These are phyloP conservation scores for Macroteleia sp. DNA, from an alignment of 2,888 invertebrate genomes.

Conservation along the genomic window DNA sequence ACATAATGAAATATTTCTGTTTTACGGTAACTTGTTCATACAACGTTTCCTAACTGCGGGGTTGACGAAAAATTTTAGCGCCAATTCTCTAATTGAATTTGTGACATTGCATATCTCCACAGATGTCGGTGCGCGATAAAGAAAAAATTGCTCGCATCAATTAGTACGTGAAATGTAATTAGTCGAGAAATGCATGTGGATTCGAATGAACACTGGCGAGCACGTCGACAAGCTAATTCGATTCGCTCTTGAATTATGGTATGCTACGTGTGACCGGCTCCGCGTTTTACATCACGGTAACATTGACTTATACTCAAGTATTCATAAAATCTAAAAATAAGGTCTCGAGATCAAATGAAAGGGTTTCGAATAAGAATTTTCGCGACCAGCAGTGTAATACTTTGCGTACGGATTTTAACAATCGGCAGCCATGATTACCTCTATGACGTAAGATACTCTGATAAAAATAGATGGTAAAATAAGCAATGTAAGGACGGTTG, in stretches of 20 bases:
- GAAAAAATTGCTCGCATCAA: conserved; percentile 36
- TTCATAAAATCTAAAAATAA: conserved; percentile 40
- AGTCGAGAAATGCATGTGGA: conserved; percentile 24
- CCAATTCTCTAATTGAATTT: conserved; percentile 19
- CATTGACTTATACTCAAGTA: conserved; percentile 44
- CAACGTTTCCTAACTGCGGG: neutral
- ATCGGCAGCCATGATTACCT: no score
- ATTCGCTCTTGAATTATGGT: conserved; percentile 43
- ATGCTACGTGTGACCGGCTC: conserved; percentile 22
- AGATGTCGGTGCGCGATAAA: conserved; percentile 9
- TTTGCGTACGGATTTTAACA: conserved; percentile 14
- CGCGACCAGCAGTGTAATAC: neutral
- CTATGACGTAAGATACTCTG: no score
- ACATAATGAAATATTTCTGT: neutral
- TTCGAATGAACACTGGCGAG: conserved; percentile 30
- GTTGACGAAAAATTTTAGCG: conserved; percentile 7
- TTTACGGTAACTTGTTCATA: neutral
- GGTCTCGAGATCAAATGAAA: conserved; percentile 15
- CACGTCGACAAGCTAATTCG: conserved; percentile 51
- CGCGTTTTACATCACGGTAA: conserved; percentile 23
- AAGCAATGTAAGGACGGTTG: no score
- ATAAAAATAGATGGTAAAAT: no score
- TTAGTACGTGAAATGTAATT: conserved; percentile 44
- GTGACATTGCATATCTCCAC: conserved; percentile 20
- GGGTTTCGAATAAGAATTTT: conserved; percentile 12